Percentiles rank a stretch among this genome's conserved stretches.
Conservation (phyloP, 1,140 invertebrate genomes). For the Diprion similis region DNA sequence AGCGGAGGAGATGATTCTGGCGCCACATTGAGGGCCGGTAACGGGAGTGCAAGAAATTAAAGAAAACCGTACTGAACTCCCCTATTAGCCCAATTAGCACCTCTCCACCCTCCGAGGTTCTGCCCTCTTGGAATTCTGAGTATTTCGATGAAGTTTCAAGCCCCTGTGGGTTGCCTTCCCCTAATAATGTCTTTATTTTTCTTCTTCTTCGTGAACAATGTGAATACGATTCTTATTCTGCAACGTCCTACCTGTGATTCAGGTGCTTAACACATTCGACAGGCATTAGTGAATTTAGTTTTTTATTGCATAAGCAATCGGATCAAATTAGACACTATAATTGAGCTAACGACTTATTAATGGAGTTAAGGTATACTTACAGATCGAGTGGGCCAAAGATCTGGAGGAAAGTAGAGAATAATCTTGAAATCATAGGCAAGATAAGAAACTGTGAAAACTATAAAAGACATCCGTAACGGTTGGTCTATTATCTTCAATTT, state of each 20-base stretch:
- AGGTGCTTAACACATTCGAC: too few relatives aligned
- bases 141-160: neutral
- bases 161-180: neutral
- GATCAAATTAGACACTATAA: too few relatives aligned
- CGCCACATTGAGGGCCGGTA: slow-evolving; percentile 38
- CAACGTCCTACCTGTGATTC: too few relatives aligned
- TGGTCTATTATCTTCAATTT: neutral
- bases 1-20: slow-evolving; percentile 33
- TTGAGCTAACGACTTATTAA: too few relatives aligned
- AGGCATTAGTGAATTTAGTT: too few relatives aligned
- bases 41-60: neutral
- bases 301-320: too few relatives aligned
- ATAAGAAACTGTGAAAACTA: neutral
- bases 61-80: slow-evolving; percentile 25
- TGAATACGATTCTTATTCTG: neutral
- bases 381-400: too few relatives aligned
- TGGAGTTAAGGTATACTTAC: too few relatives aligned
- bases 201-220: neutral
- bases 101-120: slow-evolving; percentile 33
- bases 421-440: too few relatives aligned
- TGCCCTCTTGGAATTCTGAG: neutral
- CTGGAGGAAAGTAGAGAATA: too few relatives aligned
- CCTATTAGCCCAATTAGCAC: slow-evolving; percentile 54
- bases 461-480: neutral
- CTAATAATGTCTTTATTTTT: neutral